Percentiles rank a stretch among this genome's conserved stretches.
phyloP scores from a whole-genome alignment of 1,140 invertebrate species.

The Calephelis virginiensis region DNA sequence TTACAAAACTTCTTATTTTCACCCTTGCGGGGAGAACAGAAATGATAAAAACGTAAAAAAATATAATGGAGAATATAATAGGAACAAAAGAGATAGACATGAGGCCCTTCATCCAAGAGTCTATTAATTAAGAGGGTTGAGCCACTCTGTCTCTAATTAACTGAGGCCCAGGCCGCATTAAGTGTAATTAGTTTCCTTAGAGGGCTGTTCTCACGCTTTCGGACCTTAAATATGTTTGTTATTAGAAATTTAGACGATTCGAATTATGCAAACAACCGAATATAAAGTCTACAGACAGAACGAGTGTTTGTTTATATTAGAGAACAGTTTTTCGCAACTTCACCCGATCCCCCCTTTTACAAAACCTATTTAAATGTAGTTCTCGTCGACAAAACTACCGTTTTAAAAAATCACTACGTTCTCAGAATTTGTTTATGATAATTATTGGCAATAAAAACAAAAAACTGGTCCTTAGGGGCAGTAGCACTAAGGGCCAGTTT shows the following conservation, averaged over 20 bases:
- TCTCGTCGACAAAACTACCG: no score
- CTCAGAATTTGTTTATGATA: no score
- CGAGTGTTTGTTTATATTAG: background rate
- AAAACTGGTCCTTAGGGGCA: no score
- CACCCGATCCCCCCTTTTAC: no score
- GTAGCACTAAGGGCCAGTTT: no score
- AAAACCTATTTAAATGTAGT: no score
- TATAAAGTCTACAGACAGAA: constrained; percentile 1
- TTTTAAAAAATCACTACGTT: no score
- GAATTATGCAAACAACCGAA: constrained; percentile 49
- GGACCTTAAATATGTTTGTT: constrained; percentile 52
- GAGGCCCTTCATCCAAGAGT: constrained; percentile 61
- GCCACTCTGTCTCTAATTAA: constrained; percentile 74
- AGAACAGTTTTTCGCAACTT: no score
- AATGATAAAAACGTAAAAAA: background rate
- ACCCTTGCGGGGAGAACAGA: no score
- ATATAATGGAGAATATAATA: background rate
- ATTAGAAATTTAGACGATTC: constrained; percentile 59
- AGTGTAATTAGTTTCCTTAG: constrained; percentile 72
- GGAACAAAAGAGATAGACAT: constrained; percentile 5
- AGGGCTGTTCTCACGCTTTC: constrained; percentile 69
- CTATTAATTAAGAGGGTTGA: constrained; percentile 76
- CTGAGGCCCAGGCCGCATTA: constrained; percentile 69
- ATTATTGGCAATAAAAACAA: no score
- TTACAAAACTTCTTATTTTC: no score